Base-by-base conservation (phyloP, 2,797 vertebrate species). In the Euthynnus affinis region DNA sequence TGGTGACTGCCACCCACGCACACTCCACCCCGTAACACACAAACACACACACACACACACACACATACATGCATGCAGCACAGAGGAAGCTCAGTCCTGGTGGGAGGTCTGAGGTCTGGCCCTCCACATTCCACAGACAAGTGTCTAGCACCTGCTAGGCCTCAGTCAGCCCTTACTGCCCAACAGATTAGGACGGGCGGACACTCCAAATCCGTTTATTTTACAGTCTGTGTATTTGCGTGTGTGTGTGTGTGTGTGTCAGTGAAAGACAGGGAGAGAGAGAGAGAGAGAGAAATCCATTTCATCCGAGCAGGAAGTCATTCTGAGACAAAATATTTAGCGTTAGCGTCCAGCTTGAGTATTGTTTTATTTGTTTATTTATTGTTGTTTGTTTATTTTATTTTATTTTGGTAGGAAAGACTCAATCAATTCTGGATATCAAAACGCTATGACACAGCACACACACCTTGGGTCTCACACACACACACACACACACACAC, bases 81-180 rank as follows among this genome's bases (percentile, higher is more conserved):
- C 70, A 85, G 86, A 90, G 83, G 85, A 89, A 85, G 84, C 83
- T 82, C 74, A 40, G 84, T 78, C 91, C 84, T 91, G 76, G 91
- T 94, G 94, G 94, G 94, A 95, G 93, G 93, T 94, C 93, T 69
- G 89, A 87, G 91, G 88, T 90, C 91, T 92, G 91, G 87, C 72
- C 77, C 78, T 85, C 80, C 85, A 85, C 92, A 93, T 95, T 95
- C 94, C 93, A 82, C 87, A 94, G 90, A 93, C 93, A 94, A 95
- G 94, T 94, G 92, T 94, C 92, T 94, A 70, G 90, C 94, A 94
- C 93, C 93, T 94, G 94, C 93, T 91, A 82, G 84, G 89, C 83
- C 92, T 91, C 87, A 82, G 86, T 89, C 92, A 93, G 87, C 73
- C 72, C 87, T 84, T 80, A 82, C 89, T 82, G 88, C 89, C 87